Base-by-base conservation (phyloP, 92 coral and sea anemone species). In the Diadumene lineata region DNA sequence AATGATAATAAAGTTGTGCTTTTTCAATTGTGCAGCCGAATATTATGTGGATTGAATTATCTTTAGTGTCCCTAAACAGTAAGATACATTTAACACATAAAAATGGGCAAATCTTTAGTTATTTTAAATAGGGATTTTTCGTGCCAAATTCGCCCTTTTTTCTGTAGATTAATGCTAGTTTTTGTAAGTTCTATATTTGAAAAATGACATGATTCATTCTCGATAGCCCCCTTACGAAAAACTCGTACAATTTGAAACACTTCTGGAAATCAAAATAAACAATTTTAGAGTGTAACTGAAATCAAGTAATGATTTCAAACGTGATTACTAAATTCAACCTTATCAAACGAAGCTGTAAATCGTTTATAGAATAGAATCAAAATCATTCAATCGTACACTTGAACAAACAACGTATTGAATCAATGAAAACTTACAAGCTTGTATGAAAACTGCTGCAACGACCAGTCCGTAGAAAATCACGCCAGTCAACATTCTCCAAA, bases 401-500 rank as follows among this genome's bases (percentile, higher is more conserved):
- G 68, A 62, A 62, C 68, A 62, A 62, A 28, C 68, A 62, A 18
- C 23, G 31, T n/a, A n/a, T n/a, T n/a, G 28, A 60, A 60, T 21
- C 68, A 62, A 62, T 31, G 21, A 62, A 62, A 62, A 62, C 43
- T 62, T 62, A 62, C 68, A 23, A 3, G 2, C 68, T 28, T 26
- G 8, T 58, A 30, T 28, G 31, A 26, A 28, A 4, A 30, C 18
- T 27, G 43, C 38, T 6, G 31, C 4, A 28, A 62, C 31, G 6
- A 62, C 7, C 4, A 62, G 38, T 11, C 30, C 38, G 19, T 16
- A 13, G 6, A 62, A 19, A 1, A 27, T 8, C 55, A 34, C 53
- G 6, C 17, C 17, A 4, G 18, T 21, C 24, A 2, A 9, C 19
- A 11, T 16, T 21, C 30, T 63, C 58, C n/a, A 30, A 75, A 78